Conservation (phyloP, 2,113 vertebrate genomes). For the Chaetorhynchus papuensis region DNA sequence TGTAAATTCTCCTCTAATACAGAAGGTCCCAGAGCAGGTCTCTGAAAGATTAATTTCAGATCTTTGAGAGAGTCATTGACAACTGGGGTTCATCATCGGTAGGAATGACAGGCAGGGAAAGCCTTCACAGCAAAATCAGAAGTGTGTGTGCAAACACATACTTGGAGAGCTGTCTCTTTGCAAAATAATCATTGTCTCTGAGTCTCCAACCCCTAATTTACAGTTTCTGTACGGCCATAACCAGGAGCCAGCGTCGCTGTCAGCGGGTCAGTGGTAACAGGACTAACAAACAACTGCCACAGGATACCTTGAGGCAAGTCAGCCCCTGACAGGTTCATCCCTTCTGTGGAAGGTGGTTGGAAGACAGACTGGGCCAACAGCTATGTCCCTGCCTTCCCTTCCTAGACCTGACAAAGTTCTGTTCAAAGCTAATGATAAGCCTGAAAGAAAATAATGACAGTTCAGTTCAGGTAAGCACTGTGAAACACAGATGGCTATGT, state of each 20-base stretch:
- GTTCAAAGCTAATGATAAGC: constrained; percentile 39
- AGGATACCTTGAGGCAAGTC: constrained; percentile 24
- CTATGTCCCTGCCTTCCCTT: neutral
- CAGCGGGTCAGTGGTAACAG: neutral
- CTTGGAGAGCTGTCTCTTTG: neutral
- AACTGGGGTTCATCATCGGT: neutral
- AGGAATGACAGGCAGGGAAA: neutral
- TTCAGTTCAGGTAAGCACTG: constrained; percentile 44
- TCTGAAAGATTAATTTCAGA: constrained; percentile 5
- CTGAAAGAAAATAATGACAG: constrained; percentile 7
- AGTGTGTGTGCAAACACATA: neutral
- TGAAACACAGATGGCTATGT: constrained; percentile 43
- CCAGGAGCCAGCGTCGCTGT: neutral
- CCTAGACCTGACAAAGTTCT: neutral
- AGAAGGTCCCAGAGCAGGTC: neutral
- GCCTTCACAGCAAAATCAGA: neutral
- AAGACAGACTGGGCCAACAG: neutral
- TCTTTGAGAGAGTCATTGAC: neutral
- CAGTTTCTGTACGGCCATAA: neutral
- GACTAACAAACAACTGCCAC: constrained; percentile 17
- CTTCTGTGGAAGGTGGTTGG: neutral
- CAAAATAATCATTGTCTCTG: neutral
- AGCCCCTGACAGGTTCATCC: neutral
- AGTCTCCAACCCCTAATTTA: neutral
- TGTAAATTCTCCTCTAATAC: neutral